Conservation (phyloP, 2,113 vertebrate genomes). For the Pachypanchax playfairii region DNA sequence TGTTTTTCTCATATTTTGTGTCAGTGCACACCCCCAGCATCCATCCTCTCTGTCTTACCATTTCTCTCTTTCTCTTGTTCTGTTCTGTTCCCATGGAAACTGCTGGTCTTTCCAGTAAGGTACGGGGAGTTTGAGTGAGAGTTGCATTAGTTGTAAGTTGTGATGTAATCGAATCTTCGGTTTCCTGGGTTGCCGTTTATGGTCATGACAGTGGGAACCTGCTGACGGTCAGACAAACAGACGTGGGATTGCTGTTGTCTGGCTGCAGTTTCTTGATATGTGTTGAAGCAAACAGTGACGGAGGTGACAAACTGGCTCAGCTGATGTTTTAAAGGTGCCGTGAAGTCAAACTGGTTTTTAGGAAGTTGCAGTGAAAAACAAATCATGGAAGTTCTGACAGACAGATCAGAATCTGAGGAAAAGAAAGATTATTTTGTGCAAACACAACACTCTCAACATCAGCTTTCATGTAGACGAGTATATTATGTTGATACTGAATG, state of each 20-base stretch:
- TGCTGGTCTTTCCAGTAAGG: slow-evolving; percentile 67
- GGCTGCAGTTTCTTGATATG: neutral
- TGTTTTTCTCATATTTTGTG: slow-evolving; percentile 7
- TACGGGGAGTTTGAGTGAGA: slow-evolving; percentile 57
- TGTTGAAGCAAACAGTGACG: neutral
- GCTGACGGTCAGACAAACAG: slow-evolving; percentile 30
- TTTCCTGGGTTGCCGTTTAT: slow-evolving; percentile 61
- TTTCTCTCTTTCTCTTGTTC: slow-evolving; percentile 47
- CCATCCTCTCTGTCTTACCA: slow-evolving; percentile 39
- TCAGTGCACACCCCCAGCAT: slow-evolving; percentile 40
- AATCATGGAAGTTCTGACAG: no score
- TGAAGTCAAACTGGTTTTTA: neutral
- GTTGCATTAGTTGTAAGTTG: slow-evolving; percentile 56
- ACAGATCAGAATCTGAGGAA: no score
- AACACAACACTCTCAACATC: neutral
- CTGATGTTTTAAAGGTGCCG: neutral
- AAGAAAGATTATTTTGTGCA: no score
- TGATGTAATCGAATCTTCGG: slow-evolving; percentile 66
- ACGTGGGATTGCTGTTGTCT: slow-evolving; percentile 20
- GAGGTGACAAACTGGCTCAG: neutral
- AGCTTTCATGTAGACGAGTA: rapidly evolving
- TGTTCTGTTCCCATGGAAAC: slow-evolving; percentile 78
- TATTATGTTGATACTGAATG: neutral
- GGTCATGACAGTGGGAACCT: slow-evolving; percentile 50
- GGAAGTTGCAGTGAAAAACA: neutral